Evolutionary conservation across 2,888 invertebrate genomes (phyloP), one percentile per base, ranked within the genome.

Genomic region (Muschampia staudingeri): DNA sequence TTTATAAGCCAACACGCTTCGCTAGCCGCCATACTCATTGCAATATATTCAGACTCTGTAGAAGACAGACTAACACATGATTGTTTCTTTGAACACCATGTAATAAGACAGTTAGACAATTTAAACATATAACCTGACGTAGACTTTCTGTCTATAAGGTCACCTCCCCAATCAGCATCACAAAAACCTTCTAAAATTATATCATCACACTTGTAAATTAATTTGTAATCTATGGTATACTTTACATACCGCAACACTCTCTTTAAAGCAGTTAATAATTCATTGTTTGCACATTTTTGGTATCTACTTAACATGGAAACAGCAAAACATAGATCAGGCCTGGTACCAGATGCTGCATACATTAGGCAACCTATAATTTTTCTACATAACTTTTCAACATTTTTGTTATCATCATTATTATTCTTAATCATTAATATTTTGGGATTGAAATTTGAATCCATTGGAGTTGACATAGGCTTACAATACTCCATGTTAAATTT

Each of bases 41-140:
- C 25, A 8, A 84, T 56, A 80, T 83, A 84, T 42, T 84, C 71
- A 52, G 84, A 16, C 76, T 84, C 84, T 37, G 78, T 76, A 61
- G 79, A 81, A n/a, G 81, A 83, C 12, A 84, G 40, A 30, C 78
- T 82, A 44, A 91, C 81, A 71, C n/a, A 44, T 1, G 71, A 25
- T 44, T 71, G 71, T 25, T 44, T 71, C 42, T 44, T 71, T 30
- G 88, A 88, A 52, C 82, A 82, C 92, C 92, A 91, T 37, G 86
- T 84, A 19, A 91, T 85, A 72, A 87, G 81, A 52, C 88, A 89
- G 72, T 87, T 87, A 83, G 84, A 82, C 30, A 86, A 72, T 12
- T 78, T 86, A 75, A 89, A 90, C 8, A 89, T 78, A 80, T 85
- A 89, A 0, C 90, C 91, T 56, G 76, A 42, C 25, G 83, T 82